Percentiles rank a stretch among this genome's conserved stretches.
These are phyloP conservation scores for Doryteuthis pealeii DNA, from an alignment of 1,140 invertebrate genomes.

Conservation along the genomic window DNA sequence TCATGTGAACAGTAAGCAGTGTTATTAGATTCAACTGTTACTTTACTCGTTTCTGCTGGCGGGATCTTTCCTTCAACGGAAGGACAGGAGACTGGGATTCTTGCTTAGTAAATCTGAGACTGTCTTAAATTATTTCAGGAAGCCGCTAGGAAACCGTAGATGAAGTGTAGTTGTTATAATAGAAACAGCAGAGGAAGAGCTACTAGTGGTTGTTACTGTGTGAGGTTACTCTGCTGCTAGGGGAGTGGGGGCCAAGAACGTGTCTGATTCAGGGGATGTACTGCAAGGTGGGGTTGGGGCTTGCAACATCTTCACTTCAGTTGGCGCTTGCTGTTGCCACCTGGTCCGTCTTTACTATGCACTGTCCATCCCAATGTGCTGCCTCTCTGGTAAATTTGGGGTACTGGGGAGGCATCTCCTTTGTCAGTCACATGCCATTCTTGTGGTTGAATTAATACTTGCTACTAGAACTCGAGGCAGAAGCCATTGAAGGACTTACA, in stretches of 20 bases:
- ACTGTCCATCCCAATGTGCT: constrained; percentile 31
- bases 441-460: constrained; percentile 57
- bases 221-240: not conserved
- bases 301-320: not conserved
- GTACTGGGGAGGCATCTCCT: constrained; percentile 8
- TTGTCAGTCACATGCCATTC: constrained; percentile 54
- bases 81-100: no score
- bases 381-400: constrained; percentile 24
- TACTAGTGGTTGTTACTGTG: not conserved
- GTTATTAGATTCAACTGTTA: no score
- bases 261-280: not conserved
- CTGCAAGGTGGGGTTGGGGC: not conserved
- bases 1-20: no score
- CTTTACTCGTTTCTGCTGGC: no score
- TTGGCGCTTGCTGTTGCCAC: no score
- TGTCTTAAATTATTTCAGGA: no score
- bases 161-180: no score
- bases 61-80: no score
- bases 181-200: not conserved
- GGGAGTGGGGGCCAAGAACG: not conserved
- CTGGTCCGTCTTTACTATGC: not conserved
- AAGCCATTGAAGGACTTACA: constrained; percentile 48
- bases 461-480: constrained; percentile 44
- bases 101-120: no score
- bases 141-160: no score